Conservation (phyloP, 2,888 invertebrate species). For the Drosophila antonietae region DNA sequence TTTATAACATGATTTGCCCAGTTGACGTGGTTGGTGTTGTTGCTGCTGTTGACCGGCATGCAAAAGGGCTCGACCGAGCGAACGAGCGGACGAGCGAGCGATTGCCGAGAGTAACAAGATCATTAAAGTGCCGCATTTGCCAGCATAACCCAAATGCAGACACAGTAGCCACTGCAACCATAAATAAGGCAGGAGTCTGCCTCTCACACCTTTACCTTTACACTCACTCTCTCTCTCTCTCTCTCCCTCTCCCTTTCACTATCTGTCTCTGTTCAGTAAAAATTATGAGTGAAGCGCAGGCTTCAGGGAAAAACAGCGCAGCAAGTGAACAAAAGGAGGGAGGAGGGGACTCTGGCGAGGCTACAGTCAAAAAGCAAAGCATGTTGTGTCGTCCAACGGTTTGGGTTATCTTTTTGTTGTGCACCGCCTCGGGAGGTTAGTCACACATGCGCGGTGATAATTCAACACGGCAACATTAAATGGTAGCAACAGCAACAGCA, state of each 20-base stretch:
- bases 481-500: conserved; percentile 71
- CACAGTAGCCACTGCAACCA: conserved; percentile 51
- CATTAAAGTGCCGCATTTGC: conserved; percentile 71
- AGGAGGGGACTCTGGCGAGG: neutral
- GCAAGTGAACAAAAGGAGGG: conserved; percentile 55
- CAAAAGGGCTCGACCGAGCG: conserved; percentile 59
- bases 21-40: neutral
- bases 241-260: too few species aligned
- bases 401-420: conserved; percentile 75
- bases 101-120: conserved; percentile 75
- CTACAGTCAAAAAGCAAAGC: conserved; percentile 45
- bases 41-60: conserved; percentile 33
- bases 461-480: conserved; percentile 77
- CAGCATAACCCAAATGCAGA: conserved; percentile 59
- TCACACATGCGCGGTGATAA: conserved; percentile 79
- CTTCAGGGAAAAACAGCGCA: conserved; percentile 70
- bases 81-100: neutral
- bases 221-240: too few species aligned
- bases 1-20: conserved; percentile 28
- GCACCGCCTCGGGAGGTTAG: conserved; percentile 78
- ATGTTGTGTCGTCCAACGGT: conserved; percentile 34
- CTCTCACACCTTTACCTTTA: neutral
- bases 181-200: conserved; percentile 66
- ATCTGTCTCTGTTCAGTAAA: conserved; percentile 43
- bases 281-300: conserved; percentile 76